phyloP scores from a whole-genome alignment of 2,113 vertebrate genomes.

The Calonectris borealis region DNA sequence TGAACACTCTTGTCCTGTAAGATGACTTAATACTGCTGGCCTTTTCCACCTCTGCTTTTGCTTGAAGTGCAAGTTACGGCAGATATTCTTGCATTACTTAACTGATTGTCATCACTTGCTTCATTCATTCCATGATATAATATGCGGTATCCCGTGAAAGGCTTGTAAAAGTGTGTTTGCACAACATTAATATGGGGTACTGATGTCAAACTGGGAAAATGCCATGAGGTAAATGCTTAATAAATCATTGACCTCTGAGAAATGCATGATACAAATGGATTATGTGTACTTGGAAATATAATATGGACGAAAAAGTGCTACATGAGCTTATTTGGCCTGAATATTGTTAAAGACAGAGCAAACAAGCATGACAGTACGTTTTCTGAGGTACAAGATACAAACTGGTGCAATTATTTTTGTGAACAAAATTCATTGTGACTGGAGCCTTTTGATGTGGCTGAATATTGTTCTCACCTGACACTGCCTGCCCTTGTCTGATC shows the following conservation, averaged over 20 bases:
- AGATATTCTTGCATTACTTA: constrained; percentile 10
- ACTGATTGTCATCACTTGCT: constrained; percentile 13
- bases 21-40: neutral
- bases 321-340: neutral
- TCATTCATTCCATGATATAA: constrained; percentile 27
- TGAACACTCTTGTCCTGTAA: neutral
- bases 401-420: neutral
- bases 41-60: neutral
- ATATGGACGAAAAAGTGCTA: neutral
- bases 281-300: neutral
- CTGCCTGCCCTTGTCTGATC: neutral
- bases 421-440: neutral
- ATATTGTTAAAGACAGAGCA: neutral
- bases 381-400: neutral
- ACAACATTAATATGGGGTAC: neutral
- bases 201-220: constrained; percentile 12
- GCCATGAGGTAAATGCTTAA: neutral
- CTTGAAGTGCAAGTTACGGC: constrained; percentile 22
- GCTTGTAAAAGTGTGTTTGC: constrained; percentile 28
- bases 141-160: neutral
- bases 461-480: neutral
- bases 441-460: neutral
- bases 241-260: neutral
- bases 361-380: neutral
- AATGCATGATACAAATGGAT: neutral